These are phyloP conservation scores for Myiozetetes cayanensis DNA, from an alignment of 2,113 vertebrate species.

Conservation along the genomic window DNA sequence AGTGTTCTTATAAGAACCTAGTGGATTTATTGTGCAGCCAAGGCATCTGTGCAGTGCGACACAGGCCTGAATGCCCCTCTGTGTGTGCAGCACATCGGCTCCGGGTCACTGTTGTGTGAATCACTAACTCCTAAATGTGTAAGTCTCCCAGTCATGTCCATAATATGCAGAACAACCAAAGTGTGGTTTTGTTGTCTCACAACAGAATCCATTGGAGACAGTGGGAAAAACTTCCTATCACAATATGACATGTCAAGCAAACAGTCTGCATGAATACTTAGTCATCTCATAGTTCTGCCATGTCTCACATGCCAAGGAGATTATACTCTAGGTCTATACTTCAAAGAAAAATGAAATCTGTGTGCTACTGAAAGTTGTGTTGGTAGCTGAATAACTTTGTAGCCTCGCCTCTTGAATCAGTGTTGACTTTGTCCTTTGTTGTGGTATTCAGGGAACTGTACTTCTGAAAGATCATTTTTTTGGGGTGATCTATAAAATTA, in stretches of 20 bases:
- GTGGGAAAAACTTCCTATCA: background rate
- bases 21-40: background rate
- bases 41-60: background rate
- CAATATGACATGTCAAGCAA: background rate
- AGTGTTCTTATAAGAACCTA: background rate
- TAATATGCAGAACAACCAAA: background rate
- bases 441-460: background rate
- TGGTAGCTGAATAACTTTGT: background rate
- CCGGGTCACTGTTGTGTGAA: background rate
- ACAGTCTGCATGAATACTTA: background rate
- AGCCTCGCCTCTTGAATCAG: background rate
- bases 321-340: background rate
- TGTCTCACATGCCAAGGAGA: background rate
- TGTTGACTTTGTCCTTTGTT: background rate
- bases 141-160: background rate
- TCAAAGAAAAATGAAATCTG: background rate
- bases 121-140: background rate
- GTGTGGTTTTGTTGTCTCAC: background rate
- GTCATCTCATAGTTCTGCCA: background rate
- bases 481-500: fast-evolving
- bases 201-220: background rate
- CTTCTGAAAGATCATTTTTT: background rate
- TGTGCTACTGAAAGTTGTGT: background rate
- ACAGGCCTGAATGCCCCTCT: fast-evolving
- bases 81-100: background rate